A percentile compares a stretch with the other conserved stretches of the same genome.
Conservation (phyloP, 1,140 invertebrate species). For the Heliconius hewitsoni region DNA sequence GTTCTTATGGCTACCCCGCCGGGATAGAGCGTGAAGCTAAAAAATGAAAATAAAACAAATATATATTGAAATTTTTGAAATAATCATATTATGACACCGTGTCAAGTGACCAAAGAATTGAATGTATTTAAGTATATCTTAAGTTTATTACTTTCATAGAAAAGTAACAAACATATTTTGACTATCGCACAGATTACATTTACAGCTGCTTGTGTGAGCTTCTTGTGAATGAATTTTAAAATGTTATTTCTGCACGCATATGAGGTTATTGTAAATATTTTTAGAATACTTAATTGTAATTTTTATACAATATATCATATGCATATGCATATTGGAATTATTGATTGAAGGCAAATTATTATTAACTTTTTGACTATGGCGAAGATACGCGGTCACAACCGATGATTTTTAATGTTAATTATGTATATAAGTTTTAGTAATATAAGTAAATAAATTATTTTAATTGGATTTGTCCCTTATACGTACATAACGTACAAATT, state of each 20-base stretch:
- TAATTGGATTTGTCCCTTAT: not conserved
- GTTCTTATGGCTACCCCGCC: too few species aligned
- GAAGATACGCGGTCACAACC: slow-evolving; percentile 14
- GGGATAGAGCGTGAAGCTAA: too few species aligned
- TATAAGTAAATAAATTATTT: slow-evolving; percentile 20
- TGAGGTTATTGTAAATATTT: slow-evolving; percentile 21
- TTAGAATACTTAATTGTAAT: slow-evolving; percentile 8
- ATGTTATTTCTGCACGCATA: slow-evolving; percentile 5
- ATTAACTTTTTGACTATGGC: slow-evolving; percentile 22
- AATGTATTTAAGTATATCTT: not conserved
- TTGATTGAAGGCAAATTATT: slow-evolving; percentile 26
- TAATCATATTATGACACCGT: not conserved
- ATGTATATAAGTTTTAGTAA: slow-evolving; percentile 12
- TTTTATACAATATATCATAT: slow-evolving; percentile 22
- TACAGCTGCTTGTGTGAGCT: slow-evolving; percentile 27
- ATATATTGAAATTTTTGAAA: not conserved
- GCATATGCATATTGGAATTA: slow-evolving; percentile 14
- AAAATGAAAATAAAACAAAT: too few species aligned
- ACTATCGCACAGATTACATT: slow-evolving; percentile 9
- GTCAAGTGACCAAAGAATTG: slow-evolving; percentile 2
- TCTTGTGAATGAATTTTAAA: slow-evolving; percentile 14
- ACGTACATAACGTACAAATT: slow-evolving; percentile 20
- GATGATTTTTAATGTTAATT: slow-evolving; percentile 17
- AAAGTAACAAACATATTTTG: not conserved
- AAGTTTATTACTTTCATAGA: not conserved